Conservation (phyloP, 2,797 vertebrate species). For the Alca torda region DNA sequence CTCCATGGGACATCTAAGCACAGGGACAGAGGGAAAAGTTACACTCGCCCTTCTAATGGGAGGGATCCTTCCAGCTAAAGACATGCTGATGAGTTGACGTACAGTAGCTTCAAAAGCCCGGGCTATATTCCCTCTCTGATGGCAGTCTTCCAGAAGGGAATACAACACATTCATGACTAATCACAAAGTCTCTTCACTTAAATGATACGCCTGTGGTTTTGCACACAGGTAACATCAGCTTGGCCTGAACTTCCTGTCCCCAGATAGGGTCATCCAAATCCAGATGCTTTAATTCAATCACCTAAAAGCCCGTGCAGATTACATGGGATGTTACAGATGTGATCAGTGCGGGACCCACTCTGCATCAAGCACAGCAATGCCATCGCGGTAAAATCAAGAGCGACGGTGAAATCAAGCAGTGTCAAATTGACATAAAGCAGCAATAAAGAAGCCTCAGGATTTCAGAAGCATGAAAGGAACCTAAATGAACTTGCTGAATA, state of each 20-base stretch:
- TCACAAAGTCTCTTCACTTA: neutral
- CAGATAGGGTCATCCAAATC: neutral
- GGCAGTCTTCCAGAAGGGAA: neutral
- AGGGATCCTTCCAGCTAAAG: neutral
- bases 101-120: neutral
- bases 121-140: neutral
- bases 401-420: neutral
- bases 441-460: conserved; percentile 39
- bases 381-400: neutral
- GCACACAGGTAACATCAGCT: neutral
- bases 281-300: neutral
- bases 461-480: conserved; percentile 41
- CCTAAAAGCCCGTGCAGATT: neutral
- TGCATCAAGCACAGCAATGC: neutral
- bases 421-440: conserved; percentile 41
- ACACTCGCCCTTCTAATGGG: neutral
- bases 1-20: neutral
- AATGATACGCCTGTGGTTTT: neutral
- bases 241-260: neutral
- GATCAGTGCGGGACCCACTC: neutral
- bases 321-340: neutral
- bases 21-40: neutral
- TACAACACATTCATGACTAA: neutral
- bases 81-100: neutral
- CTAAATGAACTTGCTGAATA: conserved; percentile 52